These are phyloP conservation scores for Pipistrellus pipistrellus DNA, from an alignment of 2,797 vertebrate genomes.

Conservation along the genomic window DNA sequence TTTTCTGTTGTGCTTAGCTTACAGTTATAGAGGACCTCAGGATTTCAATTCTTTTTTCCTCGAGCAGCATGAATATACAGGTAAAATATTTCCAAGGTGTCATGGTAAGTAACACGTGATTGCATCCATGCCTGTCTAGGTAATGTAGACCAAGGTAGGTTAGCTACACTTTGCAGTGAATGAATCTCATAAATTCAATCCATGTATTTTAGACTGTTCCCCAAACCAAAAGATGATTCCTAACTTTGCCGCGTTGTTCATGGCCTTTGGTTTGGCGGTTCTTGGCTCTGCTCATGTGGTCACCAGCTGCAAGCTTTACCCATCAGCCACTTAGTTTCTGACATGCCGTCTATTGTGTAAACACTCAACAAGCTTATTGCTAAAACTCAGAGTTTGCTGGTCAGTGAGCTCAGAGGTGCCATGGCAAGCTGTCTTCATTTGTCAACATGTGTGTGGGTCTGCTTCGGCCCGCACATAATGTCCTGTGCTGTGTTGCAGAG, in stretches of 20 bases:
- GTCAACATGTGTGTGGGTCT: not conserved
- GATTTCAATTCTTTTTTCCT: constrained; percentile 78
- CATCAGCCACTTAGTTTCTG: constrained; percentile 75
- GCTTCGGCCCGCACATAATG: not conserved
- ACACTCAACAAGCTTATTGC: constrained; percentile 68
- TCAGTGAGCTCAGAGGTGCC: constrained; percentile 44
- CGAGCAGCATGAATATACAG: constrained; percentile 68
- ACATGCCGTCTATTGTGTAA: constrained; percentile 54
- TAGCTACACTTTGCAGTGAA: constrained; percentile 72
- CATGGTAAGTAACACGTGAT: constrained; percentile 72
- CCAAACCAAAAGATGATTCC: constrained; percentile 68
- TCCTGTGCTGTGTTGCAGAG: constrained; percentile 91
- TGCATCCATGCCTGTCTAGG: constrained; percentile 81
- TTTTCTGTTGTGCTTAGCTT: constrained; percentile 81
- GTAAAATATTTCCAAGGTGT: constrained; percentile 58
- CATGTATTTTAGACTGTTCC: constrained; percentile 53
- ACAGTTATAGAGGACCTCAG: constrained; percentile 78
- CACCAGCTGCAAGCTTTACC: constrained; percentile 80
- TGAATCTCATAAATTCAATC: constrained; percentile 66
- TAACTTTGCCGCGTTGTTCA: constrained; percentile 70
- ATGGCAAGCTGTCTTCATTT: constrained; percentile 5
- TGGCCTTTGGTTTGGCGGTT: constrained; percentile 81
- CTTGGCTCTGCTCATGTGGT: constrained; percentile 79
- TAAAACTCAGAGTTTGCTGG: constrained; percentile 62
- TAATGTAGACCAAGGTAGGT: constrained; percentile 75